Base-by-base conservation (phyloP, 2,888 invertebrate genomes). In the Anarsia innoxiella region DNA sequence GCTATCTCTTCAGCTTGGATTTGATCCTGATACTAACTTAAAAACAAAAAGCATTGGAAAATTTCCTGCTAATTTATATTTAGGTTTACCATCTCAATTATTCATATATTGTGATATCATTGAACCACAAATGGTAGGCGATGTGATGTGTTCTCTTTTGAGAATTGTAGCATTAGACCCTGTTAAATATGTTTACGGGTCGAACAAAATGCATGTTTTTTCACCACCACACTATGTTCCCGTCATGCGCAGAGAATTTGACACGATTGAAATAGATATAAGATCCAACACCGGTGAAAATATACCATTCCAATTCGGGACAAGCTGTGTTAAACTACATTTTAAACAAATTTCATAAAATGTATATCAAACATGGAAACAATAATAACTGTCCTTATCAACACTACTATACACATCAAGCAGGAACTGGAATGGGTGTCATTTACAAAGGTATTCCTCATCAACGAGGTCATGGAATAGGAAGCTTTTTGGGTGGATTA, bases 181-280 rank as follows among this genome's bases (percentile, higher is more conserved):
- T 1, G 13, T 46, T 3, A 46, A 47, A 28, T 48, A 51, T 30
- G 44, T 39, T 11, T 51, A 51, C 33, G 52, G 52, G 8, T 36
- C 51, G 1, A 42, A 48, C 35, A 51, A 49, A 48, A 57, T 51
- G 51, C 47, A 53, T 36, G 23, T 34, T 2, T 47, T 46, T 36
- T 44, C 48, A 23, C 51, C 44, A n/a, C 39, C 46, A 5, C 54
- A 54, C 31, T 57, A 58, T 23, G 14, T 58, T 35, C 40, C 49
- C 3, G 49, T 56, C 5, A n/a, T n/a, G n/a, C n/a, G n/a, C n/a
- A n/a, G n/a, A n/a, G n/a, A n/a, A n/a, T n/a, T n/a, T n/a, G n/a
- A 49, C 55, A 48, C 47, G 0, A 41, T 55, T 27, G 56, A 58
- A 47, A 50, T 58, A 47, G 53, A 53, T 58, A 56, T 56, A 59